Evolutionary conservation across 2,797 vertebrate species (phyloP).

Genomic region (Pangasius mekongensis): DNA sequence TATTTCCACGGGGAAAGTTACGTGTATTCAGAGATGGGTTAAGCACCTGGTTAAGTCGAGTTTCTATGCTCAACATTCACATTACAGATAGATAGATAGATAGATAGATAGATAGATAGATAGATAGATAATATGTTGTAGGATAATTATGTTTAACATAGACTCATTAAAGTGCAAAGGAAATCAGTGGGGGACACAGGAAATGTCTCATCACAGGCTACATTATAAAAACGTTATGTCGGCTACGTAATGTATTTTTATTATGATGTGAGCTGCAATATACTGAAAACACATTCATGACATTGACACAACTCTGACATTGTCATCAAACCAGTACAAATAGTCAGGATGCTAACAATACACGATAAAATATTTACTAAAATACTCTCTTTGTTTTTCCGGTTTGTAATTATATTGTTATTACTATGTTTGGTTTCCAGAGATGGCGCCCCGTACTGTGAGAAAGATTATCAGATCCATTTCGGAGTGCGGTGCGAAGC

Average conservation of each 20-base stretch:
- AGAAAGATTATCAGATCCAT: constrained; percentile 92
- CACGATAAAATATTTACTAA: too few species aligned
- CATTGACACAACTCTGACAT: neutral
- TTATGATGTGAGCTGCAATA: neutral
- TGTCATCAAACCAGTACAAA: neutral
- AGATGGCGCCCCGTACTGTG: constrained; percentile 92
- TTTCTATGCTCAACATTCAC: neutral
- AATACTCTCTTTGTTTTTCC: neutral
- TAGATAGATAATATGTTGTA: too few species aligned
- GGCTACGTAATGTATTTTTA: neutral
- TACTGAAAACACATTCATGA: neutral
- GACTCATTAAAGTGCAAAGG: too few species aligned
- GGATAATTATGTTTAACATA: too few species aligned
- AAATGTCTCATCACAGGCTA: neutral
- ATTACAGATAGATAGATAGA: neutral
- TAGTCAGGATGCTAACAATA: too few species aligned
- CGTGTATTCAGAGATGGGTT: neutral
- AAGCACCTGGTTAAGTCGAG: neutral
- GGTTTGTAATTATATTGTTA: neutral
- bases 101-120: neutral
- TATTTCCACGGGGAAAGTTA: neutral
- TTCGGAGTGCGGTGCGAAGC: constrained; percentile 94
- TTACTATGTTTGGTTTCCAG: constrained; percentile 67
- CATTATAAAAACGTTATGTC: neutral
- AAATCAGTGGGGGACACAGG: too few species aligned